These are phyloP conservation scores for Cercopithecus mitis DNA, from an alignment of 2,797 vertebrate species.

Conservation along the genomic window DNA sequence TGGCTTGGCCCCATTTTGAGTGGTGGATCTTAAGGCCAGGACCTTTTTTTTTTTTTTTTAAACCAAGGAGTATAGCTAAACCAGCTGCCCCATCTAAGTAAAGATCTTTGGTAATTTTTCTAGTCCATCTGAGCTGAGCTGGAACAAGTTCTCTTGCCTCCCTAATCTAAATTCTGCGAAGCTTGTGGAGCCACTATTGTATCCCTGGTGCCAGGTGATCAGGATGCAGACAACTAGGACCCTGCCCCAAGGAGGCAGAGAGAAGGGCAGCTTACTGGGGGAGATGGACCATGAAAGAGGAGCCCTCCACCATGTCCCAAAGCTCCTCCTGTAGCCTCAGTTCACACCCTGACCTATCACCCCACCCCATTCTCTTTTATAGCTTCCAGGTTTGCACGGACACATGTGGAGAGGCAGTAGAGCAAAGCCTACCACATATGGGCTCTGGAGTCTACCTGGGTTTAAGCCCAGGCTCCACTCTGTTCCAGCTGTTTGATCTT, in stretches of 20 bases:
- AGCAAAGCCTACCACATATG: accelerated
- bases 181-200: background rate
- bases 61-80: background rate
- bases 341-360: background rate
- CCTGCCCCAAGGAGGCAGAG: background rate
- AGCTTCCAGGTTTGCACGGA: background rate
- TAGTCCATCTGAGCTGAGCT: background rate
- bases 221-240: background rate
- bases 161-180: background rate
- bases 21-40: background rate
- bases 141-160: background rate
- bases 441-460: background rate
- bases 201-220: background rate
- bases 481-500: background rate
- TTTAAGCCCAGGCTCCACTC: background rate
- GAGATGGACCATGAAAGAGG: background rate
- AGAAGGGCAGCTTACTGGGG: background rate
- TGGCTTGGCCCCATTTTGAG: background rate
- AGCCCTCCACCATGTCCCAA: background rate
- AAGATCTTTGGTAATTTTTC: background rate
- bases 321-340: background rate
- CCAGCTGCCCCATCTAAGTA: background rate
- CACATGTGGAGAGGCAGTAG: background rate
- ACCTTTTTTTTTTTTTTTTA: no score
- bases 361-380: background rate